Evolutionary conservation across 1,140 invertebrate species (phyloP).

Genomic region (Drosophila biarmipes): DNA sequence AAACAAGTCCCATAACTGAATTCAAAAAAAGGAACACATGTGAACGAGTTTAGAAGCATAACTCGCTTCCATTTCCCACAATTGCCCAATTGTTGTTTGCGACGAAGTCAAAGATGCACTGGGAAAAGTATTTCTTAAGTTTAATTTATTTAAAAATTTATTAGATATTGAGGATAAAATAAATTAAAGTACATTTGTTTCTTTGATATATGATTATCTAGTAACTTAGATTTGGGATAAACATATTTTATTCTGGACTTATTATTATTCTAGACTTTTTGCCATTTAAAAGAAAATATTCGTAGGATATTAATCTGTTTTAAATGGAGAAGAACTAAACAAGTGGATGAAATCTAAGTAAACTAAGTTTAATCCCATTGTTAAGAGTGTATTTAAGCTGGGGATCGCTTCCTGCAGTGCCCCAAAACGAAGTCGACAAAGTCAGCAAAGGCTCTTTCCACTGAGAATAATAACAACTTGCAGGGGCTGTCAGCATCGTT

Average conservation of each 20-base stretch:
- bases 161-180: too few species aligned
- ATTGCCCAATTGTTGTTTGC: constrained; percentile 21
- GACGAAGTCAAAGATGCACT: background rate
- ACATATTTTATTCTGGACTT: too few species aligned
- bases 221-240: too few species aligned
- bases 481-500: constrained; percentile 22
- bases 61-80: constrained; percentile 51
- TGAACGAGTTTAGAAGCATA: constrained; percentile 56
- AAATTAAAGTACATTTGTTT: too few species aligned
- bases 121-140: background rate
- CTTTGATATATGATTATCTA: too few species aligned
- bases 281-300: too few species aligned
- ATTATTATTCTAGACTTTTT: too few species aligned
- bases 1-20: constrained; percentile 15
- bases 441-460: constrained; percentile 7
- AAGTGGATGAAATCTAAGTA: background rate
- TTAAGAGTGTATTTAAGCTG: constrained; percentile 3
- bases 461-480: constrained; percentile 21
- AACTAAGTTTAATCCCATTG: background rate
- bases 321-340: background rate
- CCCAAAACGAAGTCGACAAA: constrained; percentile 40
- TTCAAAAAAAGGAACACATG: constrained; percentile 21
- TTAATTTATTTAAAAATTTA: too few species aligned
- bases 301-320: background rate
- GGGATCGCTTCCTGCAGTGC: constrained; percentile 60